Conservation (phyloP, 2,113 vertebrate species). For the Pseudopipra pipra region DNA sequence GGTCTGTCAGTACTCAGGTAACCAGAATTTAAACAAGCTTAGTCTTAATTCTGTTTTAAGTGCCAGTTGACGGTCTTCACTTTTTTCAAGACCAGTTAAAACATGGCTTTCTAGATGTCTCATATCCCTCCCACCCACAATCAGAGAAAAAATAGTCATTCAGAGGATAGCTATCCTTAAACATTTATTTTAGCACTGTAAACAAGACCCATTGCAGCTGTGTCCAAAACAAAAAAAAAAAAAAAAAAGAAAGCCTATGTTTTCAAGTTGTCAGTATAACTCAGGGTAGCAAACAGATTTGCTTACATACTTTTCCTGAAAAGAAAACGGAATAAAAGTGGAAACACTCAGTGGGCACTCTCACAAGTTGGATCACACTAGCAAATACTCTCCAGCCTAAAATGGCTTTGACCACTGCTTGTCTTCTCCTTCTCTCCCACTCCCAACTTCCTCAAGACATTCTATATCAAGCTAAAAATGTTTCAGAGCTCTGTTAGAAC, state of each 20-base stretch:
- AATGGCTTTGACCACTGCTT: background rate
- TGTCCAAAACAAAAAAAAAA: background rate
- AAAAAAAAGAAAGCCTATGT: background rate
- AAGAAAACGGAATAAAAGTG: background rate
- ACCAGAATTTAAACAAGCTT: background rate
- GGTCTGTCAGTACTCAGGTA: background rate
- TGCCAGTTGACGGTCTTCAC: background rate
- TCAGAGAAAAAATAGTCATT: background rate
- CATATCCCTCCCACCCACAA: slow-evolving; percentile 36
- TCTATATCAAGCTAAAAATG: background rate
- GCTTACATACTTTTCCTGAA: background rate
- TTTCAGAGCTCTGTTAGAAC: slow-evolving; percentile 26
- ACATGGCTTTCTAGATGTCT: background rate
- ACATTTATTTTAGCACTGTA: slow-evolving; percentile 59
- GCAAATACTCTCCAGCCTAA: background rate
- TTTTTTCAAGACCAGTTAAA: background rate
- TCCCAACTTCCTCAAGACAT: background rate
- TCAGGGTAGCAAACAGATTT: background rate
- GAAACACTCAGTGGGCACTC: background rate
- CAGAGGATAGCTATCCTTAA: slow-evolving; percentile 12
- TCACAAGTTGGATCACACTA: background rate
- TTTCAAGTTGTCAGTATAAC: background rate
- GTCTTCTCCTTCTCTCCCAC: background rate
- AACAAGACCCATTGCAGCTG: slow-evolving; percentile 40
- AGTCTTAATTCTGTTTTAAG: background rate